Base-by-base conservation (phyloP, 1,140 invertebrate genomes). In the Nebria ingens region DNA sequence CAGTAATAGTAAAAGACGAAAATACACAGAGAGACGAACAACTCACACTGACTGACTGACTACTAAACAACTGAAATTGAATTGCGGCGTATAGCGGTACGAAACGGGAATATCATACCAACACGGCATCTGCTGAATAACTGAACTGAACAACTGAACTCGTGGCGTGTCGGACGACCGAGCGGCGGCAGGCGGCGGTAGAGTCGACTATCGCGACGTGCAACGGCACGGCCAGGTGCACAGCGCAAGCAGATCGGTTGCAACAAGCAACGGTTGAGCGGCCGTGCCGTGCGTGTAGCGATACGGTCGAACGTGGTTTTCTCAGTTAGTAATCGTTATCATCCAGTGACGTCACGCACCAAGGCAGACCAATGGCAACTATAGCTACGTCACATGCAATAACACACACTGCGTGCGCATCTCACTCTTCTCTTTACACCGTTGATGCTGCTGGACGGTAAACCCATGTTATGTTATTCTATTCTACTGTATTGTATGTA, bases 281-380 rank as follows among this genome's bases (percentile, higher is more conserved):
- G 51, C 22, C 53, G 55, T 51, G 52, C 51, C 49, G 52, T 49
- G 23, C 23, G 21, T 22, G 49, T 9, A 21, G 22, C 25, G 23
- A 38, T 25, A 53, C 15, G 42, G 52, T 17, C 53, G 56, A 51
- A 58, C 29, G 38, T 54, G 55, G 56, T 57, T 56, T 56, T n/a
- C n/a, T n/a, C n/a, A n/a, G n/a, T n/a, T 54, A 57, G 60, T 62
- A 65, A 65, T 65, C 64, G 59, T 65, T 65, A 63, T 53, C 51
- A 22, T n/a, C n/a, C 22, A 58, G 52, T 64, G 64, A 65, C 64
- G 64, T 65, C 62, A 65, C 57, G 55, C 40, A 34, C 56, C 55
- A 56, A 52, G 42, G 61, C 61, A 65, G 53, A 62, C 63, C 61
- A 64, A 64, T 64, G 57, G 63, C 57, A 61, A 57, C 53, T 52